Base-by-base conservation (phyloP, 2,113 vertebrate genomes). In the Psophia crepitans region DNA sequence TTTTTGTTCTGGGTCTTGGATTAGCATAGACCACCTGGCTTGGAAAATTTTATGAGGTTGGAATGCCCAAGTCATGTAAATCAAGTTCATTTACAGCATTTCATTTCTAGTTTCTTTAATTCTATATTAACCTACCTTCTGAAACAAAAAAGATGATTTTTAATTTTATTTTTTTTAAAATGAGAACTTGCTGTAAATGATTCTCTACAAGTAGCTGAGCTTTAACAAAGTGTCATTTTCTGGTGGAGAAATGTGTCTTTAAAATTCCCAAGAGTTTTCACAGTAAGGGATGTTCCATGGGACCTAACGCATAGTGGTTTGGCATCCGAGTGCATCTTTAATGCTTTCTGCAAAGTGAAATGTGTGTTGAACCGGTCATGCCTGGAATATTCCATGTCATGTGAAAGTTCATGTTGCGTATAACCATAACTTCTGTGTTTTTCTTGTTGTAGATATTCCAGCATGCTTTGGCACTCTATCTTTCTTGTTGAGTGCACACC, bases 301-400 rank as follows among this genome's bases (percentile, higher is more conserved):
- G 35, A 85, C 19, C 12, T 33, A 76, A 16, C 37, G 6, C 3
- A 1, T 44, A 76, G 27, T 64, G 6, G 32, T 89, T 83, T 77
- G 49, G 14, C 30, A 61, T 32, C 12, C 8, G n/a, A 28, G 53
- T 68, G 20, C 53, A 24, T 70, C 83, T 90, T 63, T 39, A 48
- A 75, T 51, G 8, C 11, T 60, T 78, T 28, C 23, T 57, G 17
- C 1, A 2, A 48, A 32, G n/a, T 22, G 69, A 44, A 90, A 48
- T 27, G 3, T 24, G 30, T 75, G n/a, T 41, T 19, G 46, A 81
- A 66, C 33, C 0, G 0, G 43, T 78, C 64, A 37, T 68, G 56
- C 35, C 60, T 37, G 35, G 68, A 74, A 26, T 74, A 21, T 33
- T 65, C 49, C 1, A 2, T 58, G 54, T 53, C 37, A n/a, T 5